A percentile compares a stretch with the other conserved stretches of the same genome.
Conservation (phyloP, 2,797 vertebrate genomes). For the Sebastes minor region DNA sequence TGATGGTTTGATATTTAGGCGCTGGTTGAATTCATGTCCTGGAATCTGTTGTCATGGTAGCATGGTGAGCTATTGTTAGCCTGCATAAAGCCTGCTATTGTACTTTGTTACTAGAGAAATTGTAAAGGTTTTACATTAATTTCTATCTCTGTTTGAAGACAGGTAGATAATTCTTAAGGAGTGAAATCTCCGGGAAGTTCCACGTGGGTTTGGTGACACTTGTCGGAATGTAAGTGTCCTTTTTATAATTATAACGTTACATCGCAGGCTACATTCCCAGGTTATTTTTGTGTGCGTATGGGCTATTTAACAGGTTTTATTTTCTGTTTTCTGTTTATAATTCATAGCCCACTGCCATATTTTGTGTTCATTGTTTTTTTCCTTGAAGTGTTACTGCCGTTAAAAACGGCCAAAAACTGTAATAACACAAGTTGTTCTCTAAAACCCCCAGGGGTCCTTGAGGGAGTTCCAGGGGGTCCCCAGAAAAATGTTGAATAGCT, state of each 20-base stretch:
- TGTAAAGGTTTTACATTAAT: not conserved
- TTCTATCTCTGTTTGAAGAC: accelerated
- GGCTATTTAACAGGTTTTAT: too few species aligned
- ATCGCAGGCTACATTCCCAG: too few species aligned
- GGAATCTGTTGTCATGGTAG: not conserved
- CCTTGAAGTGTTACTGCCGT: accelerated
- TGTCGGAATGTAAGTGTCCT: not conserved
- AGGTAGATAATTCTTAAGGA: too few species aligned
- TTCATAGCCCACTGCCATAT: too few species aligned
- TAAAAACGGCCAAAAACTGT: too few species aligned
- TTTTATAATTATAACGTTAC: too few species aligned
- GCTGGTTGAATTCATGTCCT: not conserved
- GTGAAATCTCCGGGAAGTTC: not conserved
- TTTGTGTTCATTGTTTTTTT: too few species aligned
- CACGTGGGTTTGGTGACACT: not conserved
- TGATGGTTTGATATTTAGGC: not conserved
- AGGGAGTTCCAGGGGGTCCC: too few species aligned
- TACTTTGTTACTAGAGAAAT: not conserved
- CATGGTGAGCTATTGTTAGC: not conserved
- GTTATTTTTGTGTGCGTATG: accelerated
- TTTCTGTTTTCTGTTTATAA: too few species aligned
- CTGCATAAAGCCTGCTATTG: not conserved
- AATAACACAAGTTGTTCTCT: too few species aligned
- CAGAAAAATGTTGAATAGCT: too few species aligned
- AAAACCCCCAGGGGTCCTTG: too few species aligned